Evolutionary conservation across 2,113 vertebrate genomes (phyloP).

Genomic region (Serinus canaria): DNA sequence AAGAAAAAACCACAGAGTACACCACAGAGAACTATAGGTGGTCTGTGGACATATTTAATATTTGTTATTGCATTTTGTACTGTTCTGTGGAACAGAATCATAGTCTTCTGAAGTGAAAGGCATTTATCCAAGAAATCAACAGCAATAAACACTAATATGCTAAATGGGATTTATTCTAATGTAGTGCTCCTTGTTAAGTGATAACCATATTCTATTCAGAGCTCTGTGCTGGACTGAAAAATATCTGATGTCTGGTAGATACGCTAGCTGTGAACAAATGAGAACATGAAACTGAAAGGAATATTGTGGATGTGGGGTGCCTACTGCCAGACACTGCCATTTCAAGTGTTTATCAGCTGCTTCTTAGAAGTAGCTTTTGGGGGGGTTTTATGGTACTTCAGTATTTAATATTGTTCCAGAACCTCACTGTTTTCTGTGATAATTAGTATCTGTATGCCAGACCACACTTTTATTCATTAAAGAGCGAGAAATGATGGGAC

Average conservation of each 20-base stretch:
- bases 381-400: neutral
- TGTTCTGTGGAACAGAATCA: neutral
- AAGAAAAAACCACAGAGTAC: neutral
- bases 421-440: neutral
- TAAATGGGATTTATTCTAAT: neutral
- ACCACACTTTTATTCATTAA: neutral
- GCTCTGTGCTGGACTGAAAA: neutral
- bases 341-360: neutral
- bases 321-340: neutral
- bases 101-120: neutral
- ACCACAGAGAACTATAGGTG: neutral
- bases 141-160: neutral
- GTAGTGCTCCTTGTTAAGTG: neutral
- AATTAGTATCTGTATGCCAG: neutral
- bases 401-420: neutral
- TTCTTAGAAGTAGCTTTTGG: neutral
- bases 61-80: neutral
- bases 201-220: neutral
- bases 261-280: neutral
- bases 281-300: neutral
- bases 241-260: neutral
- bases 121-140: neutral
- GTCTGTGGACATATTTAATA: neutral
- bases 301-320: neutral
- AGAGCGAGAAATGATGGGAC: neutral